A percentile compares a stretch with the other conserved stretches of the same genome.
These are phyloP conservation scores for Thecophora atra DNA, from an alignment of 2,888 invertebrate genomes.

Conservation along the genomic window DNA sequence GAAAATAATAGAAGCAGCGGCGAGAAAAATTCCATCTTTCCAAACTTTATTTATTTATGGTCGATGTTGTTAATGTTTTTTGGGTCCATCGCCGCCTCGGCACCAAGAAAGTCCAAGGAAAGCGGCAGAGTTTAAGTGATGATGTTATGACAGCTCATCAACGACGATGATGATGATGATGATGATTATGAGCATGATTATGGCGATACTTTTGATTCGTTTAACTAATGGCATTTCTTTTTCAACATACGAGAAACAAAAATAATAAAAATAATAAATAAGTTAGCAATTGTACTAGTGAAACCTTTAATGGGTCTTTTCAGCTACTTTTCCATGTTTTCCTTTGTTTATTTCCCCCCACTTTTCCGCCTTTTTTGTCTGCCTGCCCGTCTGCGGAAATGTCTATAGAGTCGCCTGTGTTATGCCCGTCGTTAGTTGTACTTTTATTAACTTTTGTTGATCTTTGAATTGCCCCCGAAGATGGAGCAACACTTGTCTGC, in stretches of 20 bases:
- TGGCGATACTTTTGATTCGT: conserved; percentile 32
- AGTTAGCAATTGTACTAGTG: neutral
- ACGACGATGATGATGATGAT: conserved; percentile 6
- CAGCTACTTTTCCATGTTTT: neutral
- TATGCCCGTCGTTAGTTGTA: no score
- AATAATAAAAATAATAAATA: neutral
- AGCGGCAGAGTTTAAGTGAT: neutral
- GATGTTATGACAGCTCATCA: conserved; percentile 13
- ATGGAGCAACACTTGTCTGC: no score
- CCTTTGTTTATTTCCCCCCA: neutral
- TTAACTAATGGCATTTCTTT: conserved; percentile 38
- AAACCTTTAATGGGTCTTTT: neutral
- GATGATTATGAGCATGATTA: conserved; percentile 28
- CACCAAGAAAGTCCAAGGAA: neutral
- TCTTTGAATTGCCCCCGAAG: no score
- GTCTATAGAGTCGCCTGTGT: no score
- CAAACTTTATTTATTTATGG: conserved; percentile 10
- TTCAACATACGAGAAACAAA: conserved; percentile 12
- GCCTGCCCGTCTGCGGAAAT: no score
- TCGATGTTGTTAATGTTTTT: neutral
- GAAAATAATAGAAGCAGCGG: conserved; percentile 25
- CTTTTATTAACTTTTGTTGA: no score
- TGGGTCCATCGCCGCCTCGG: neutral
- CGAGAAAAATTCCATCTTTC: neutral
- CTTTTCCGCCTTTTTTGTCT: neutral